Evolutionary conservation across 92 coral and sea anemone genomes (phyloP).

Genomic region (Meandrina meandrites): DNA sequence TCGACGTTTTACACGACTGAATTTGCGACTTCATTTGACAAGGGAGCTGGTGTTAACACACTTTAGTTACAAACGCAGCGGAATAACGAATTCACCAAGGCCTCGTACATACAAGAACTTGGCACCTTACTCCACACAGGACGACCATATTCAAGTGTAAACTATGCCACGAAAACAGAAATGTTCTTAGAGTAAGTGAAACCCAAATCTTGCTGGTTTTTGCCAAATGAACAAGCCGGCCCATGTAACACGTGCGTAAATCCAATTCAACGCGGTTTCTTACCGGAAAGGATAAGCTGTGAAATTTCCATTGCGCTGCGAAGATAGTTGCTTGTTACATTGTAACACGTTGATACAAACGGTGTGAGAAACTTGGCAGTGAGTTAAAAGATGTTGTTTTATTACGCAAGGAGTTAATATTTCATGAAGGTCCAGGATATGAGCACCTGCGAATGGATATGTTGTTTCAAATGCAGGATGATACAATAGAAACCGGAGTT

Average conservation of each 20-base stretch:
- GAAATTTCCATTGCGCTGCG: slow-evolving; percentile 8
- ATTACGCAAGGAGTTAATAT: slow-evolving; percentile 35
- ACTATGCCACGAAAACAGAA: slow-evolving; percentile 13
- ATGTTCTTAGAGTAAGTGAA: background rate
- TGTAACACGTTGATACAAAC: slow-evolving; percentile 25
- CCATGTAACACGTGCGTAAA: background rate
- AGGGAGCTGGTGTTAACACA: background rate
- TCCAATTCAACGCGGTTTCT: slow-evolving; percentile 1
- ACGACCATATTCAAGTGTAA: background rate
- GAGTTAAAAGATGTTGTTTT: slow-evolving; percentile 22
- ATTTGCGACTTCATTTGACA: background rate
- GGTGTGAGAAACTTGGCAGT: slow-evolving; percentile 28
- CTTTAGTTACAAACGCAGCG: background rate
- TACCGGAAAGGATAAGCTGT: background rate
- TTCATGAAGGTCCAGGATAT: slow-evolving; percentile 27
- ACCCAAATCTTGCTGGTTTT: background rate
- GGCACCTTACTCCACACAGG: background rate
- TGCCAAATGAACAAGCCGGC: background rate
- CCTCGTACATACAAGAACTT: background rate
- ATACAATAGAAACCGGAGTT: background rate
- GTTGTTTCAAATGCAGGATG: background rate
- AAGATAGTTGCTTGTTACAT: slow-evolving; percentile 23
- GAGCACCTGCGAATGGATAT: slow-evolving; percentile 16
- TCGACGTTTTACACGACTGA: slow-evolving; percentile 8
- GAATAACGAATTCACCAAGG: background rate